Evolutionary conservation across 23 tunicate species (phyloP).

Genomic region (Halocynthia roretzi): DNA sequence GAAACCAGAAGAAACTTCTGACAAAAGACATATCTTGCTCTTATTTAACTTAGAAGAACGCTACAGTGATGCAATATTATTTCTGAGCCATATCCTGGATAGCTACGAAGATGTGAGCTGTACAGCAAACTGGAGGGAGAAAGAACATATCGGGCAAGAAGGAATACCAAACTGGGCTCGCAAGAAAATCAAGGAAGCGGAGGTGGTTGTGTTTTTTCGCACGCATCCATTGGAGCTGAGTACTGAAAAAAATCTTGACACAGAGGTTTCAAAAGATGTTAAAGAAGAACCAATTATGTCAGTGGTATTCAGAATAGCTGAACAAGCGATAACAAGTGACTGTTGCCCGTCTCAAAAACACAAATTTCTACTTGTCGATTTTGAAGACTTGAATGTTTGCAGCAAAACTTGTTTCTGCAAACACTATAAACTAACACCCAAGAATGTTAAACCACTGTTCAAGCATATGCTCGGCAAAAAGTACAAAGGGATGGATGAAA

Average conservation of each 20-base stretch:
- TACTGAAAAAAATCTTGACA: no score
- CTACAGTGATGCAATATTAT: background rate
- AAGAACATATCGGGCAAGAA: background rate
- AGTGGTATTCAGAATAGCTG: no score
- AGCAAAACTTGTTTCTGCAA: background rate
- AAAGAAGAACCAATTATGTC: no score
- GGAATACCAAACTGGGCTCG: constrained; percentile 6
- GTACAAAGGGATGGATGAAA: background rate
- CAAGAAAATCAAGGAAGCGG: background rate
- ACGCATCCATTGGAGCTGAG: no score
- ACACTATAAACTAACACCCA: background rate
- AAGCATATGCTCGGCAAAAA: background rate
- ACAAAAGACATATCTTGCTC: background rate
- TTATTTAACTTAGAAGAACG: background rate
- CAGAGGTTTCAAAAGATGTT: no score
- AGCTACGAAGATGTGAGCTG: background rate
- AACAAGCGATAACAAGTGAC: no score
- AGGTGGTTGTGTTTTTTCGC: background rate
- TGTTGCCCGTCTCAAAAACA: no score
- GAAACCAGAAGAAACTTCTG: background rate
- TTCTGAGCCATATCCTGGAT: background rate
- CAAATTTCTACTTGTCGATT: no score
- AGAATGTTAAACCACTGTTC: background rate
- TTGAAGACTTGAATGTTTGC: no score
- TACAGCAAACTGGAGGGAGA: background rate